A percentile compares a stretch with the other conserved stretches of the same genome.
These are phyloP conservation scores for Bagarius yarrelli DNA, from an alignment of 2,113 vertebrate species.

Conservation along the genomic window DNA sequence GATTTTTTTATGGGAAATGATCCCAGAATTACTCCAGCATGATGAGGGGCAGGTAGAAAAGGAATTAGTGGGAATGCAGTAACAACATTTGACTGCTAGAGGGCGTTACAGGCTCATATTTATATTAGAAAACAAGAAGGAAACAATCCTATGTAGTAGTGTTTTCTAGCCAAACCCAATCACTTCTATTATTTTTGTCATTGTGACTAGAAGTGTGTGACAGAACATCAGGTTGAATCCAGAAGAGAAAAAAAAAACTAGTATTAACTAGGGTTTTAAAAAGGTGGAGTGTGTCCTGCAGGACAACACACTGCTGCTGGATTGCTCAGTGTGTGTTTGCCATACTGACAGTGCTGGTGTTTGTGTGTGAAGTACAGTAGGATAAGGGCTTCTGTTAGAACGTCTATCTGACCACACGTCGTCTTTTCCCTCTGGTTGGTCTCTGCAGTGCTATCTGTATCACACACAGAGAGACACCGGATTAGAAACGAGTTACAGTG, in stretches of 20 bases:
- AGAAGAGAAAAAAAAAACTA: neutral
- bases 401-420: constrained; percentile 68
- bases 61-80: neutral
- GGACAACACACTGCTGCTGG: constrained; percentile 55
- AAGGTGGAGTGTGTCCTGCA: constrained; percentile 24
- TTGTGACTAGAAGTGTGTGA: neutral
- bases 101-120: constrained; percentile 16
- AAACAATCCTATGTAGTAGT: constrained; percentile 30
- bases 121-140: neutral
- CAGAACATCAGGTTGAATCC: neutral
- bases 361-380: constrained; percentile 42
- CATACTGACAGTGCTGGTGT: constrained; percentile 51
- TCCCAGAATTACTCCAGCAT: constrained; percentile 22
- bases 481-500: constrained; percentile 21
- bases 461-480: constrained; percentile 37
- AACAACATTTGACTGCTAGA: constrained; percentile 18
- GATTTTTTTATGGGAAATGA: constrained; percentile 7
- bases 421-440: constrained; percentile 71
- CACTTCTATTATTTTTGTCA: neutral
- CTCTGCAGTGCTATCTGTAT: constrained; percentile 67
- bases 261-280: constrained; percentile 19
- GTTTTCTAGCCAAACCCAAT: constrained; percentile 14
- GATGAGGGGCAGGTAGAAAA: neutral
- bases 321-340: constrained; percentile 43
- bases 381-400: constrained; percentile 44